A percentile compares a stretch with the other conserved stretches of the same genome.
Conservation (phyloP, 1,140 invertebrate genomes). For the Drosophila gunungcola region DNA sequence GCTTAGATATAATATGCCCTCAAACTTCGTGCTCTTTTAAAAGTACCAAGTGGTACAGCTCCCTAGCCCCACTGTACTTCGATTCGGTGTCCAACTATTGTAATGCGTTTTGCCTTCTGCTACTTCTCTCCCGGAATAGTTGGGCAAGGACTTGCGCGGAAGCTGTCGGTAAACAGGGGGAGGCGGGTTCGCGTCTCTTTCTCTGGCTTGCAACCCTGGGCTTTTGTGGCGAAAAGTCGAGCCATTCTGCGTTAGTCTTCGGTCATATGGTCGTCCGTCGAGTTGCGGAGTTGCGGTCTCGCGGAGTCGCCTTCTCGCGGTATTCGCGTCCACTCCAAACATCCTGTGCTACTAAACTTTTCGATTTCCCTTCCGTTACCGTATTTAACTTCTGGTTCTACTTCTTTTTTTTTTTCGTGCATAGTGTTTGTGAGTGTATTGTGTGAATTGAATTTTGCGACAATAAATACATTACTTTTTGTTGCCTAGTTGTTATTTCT, state of each 20-base stretch:
- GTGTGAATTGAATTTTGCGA: constrained; percentile 1
- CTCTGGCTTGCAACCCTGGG: constrained; percentile 23
- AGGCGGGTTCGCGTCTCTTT: not conserved
- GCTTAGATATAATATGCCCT: not conserved
- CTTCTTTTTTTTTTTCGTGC: constrained; percentile 12
- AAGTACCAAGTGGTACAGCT: not conserved
- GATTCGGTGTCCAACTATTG: constrained; percentile 21
- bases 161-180: constrained; percentile 44
- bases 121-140: constrained; percentile 30
- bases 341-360: constrained; percentile 35
- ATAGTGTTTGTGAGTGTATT: constrained; percentile 8
- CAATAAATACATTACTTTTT: constrained; percentile 17
- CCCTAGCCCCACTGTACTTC: constrained; percentile 3
- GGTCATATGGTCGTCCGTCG: constrained; percentile 61
- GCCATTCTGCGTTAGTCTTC: not conserved
- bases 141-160: constrained; percentile 75
- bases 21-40: not conserved
- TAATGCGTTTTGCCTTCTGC: constrained; percentile 4
- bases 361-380: constrained; percentile 33
- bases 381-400: constrained; percentile 13
- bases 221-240: constrained; percentile 2
- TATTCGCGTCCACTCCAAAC: constrained; percentile 39
- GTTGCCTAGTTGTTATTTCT: not conserved
- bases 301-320: constrained; percentile 38
- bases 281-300: constrained; percentile 49